Evolutionary conservation across 2,113 vertebrate species (phyloP), one percentile per base, ranked within the genome.

Genomic region (Pseudorhombus dupliciocellatus): DNA sequence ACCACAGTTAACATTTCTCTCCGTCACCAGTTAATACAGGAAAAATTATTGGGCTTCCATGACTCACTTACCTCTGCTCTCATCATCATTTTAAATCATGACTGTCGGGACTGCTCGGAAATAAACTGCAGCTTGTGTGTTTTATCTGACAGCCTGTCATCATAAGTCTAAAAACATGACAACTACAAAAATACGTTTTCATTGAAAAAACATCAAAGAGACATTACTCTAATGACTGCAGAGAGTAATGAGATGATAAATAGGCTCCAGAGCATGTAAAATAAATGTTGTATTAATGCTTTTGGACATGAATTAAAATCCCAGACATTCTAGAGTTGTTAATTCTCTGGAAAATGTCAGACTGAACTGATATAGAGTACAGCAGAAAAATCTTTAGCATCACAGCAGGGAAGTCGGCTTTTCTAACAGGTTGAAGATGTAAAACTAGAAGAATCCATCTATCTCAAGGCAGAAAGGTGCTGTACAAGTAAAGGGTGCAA

Each of bases 11-110:
- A 65, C 65, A 57, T 75, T 74, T 79, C 51, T 77, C 78, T 69
- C 60, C 70, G 67, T 84, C 66, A 14, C 74, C 81, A 85, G 87
- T 90, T 88, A 88, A 77, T 73, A 46, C 3, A 25, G 70, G 58
- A 66, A 48, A 40, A 82, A 82, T 75, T 53, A 88, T 72, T 73
- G 58, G 66, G 54, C 68, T 40, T 55, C 79, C 44, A 64, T 15
- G 22, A 55, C 62, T 78, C 42, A 40, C 61, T 80, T 8, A 70
- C 28, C 67, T 58, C 22, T 18, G 31, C 64, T 70, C 63, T 84
- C 69, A 76, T 62, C 52, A 61, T 37, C 48, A 25, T 73, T 62
- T 76, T 53, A 55, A 58, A 76, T 31, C 21, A 71, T 30, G 55
- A 75, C 66, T 52, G 57, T 62, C 11, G 8, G 20, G 50, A 63